These are phyloP conservation scores for Hydrophis major DNA, from an alignment of 2,797 vertebrate genomes.

Conservation along the genomic window DNA sequence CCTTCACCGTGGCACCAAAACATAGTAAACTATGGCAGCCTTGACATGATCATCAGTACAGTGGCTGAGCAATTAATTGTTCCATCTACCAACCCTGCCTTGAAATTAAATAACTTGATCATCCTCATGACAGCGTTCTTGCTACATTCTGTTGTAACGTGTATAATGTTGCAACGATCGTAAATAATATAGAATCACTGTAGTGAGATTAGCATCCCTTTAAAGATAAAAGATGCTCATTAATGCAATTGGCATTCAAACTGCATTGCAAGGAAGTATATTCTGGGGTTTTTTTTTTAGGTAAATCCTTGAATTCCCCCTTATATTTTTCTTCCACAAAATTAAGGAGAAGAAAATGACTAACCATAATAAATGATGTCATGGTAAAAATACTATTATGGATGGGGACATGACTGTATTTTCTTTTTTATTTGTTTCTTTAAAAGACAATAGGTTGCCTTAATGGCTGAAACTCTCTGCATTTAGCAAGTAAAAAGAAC, in stretches of 20 bases:
- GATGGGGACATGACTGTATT: background rate
- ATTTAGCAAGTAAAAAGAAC: background rate
- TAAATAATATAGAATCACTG: constrained; percentile 19
- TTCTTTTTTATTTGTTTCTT: background rate
- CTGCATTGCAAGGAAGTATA: constrained; percentile 30
- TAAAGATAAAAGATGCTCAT: constrained; percentile 26
- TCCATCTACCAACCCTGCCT: constrained; percentile 16
- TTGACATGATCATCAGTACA: constrained; percentile 19
- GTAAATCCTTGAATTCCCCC: background rate
- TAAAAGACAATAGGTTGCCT: background rate
- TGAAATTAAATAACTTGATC: constrained; percentile 38
- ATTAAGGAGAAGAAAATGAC: background rate
- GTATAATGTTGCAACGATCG: constrained; percentile 36
- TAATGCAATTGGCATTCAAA: constrained; percentile 26
- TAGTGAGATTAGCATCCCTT: constrained; percentile 1
- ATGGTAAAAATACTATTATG: background rate
- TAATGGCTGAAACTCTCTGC: background rate
- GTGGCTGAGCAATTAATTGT: constrained; percentile 36
- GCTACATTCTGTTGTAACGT: constrained; percentile 19
- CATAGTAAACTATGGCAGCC: constrained; percentile 18
- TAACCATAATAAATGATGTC: background rate
- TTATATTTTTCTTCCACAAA: background rate
- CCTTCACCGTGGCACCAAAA: constrained; percentile 12
- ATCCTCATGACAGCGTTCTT: background rate
- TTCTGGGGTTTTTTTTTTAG: background rate